These are phyloP conservation scores for Oceanodroma tethys DNA, from an alignment of 2,113 vertebrate species.

Conservation along the genomic window DNA sequence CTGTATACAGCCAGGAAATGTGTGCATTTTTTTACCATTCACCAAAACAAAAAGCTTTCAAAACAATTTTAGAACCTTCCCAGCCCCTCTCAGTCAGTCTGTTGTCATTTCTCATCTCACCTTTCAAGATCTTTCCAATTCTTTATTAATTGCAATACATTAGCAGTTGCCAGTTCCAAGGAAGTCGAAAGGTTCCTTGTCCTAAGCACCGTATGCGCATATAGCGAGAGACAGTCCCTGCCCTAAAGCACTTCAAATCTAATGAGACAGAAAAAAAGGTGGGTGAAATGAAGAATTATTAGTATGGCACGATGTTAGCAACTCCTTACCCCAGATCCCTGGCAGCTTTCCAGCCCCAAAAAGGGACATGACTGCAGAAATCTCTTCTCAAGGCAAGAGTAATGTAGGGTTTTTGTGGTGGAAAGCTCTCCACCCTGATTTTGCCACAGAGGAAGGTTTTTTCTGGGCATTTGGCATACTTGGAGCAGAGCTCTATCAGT, in stretches of 20 bases:
- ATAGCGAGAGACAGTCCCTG: conserved; percentile 34
- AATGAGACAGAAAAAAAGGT: conserved; percentile 49
- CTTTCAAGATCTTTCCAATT: not conserved
- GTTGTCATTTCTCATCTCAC: not conserved
- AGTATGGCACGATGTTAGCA: conserved; percentile 47
- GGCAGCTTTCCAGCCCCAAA: conserved; percentile 15
- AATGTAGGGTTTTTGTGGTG: not conserved
- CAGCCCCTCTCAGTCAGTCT: not conserved
- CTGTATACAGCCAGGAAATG: not conserved
- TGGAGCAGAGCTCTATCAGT: not conserved
- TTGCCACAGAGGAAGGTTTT: not conserved
- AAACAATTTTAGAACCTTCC: not conserved
- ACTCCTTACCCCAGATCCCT: conserved; percentile 27
- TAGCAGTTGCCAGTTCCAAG: conserved; percentile 1
- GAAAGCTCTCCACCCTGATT: not conserved
- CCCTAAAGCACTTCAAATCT: conserved; percentile 26
- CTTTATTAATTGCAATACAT: not conserved
- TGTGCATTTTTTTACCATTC: not conserved
- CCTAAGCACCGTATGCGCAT: not conserved
- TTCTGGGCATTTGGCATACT: not conserved
- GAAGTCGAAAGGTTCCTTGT: conserved; percentile 1
- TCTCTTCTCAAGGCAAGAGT: not conserved
- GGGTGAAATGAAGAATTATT: conserved; percentile 55
- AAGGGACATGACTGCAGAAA: conserved; percentile 15
- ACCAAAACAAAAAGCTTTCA: not conserved